Evolutionary conservation across 2,888 invertebrate species (phyloP), one percentile per base, ranked within the genome.

Genomic region (Ornithoptera alexandrae): DNA sequence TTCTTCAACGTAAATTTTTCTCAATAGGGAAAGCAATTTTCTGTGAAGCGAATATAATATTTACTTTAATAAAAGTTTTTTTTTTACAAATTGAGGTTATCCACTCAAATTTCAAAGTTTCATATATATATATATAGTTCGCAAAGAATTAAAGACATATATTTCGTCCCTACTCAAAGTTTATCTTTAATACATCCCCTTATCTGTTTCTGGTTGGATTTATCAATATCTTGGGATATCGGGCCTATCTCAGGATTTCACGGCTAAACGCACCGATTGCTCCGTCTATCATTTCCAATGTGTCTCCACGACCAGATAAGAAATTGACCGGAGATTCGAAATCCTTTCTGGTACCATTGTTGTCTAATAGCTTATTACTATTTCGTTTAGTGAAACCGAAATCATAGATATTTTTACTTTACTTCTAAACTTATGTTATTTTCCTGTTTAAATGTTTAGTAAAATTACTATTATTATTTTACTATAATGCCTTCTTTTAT

Each of bases 201-300:
- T 86, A 87, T 85, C 84, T 84, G 88, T 86, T 61, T 70, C 68
- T 80, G 77, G 80, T 80, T 77, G 74, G 79, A 82, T 81, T 85
- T 90, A 90, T 91, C 90, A 87, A 88, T 88, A 87, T 87, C 86
- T 84, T 85, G 84, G 82, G 81, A 85, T 86, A 84, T 84, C 84
- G 81, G 78, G 75, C 83, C 81, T 91, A 92, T 92, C 92, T 87
- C 78, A 77, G 84, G 84, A 89, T 90, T 92, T 92, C 90, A 92
- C 90, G 90, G 89, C 86, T 88, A 89, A 84, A 87, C 84, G 92
- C 89, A 87, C 86, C 85, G 88, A 86, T 91, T 86, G 81, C 74
- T 85, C 77, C 78, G 80, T 81, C 84, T 84, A 85, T 87, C 87
- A 85, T 85, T 83, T 82, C 82, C 83, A 77, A 82, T 82, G 80